Conservation (phyloP, 2,888 invertebrate species). For the Gryllus longicercus region DNA sequence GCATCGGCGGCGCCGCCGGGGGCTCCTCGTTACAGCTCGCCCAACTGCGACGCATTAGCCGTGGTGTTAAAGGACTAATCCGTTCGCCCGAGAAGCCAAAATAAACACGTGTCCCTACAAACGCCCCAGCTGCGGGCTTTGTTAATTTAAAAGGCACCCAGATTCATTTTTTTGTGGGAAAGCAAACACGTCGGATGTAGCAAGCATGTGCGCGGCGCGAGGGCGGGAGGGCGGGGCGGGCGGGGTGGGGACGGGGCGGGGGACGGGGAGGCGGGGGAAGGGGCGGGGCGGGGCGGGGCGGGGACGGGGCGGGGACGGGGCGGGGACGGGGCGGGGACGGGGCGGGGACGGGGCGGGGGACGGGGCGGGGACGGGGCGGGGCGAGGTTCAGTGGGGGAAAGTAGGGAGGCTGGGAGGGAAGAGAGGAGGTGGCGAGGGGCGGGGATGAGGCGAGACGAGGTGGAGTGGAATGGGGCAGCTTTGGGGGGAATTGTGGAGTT, state of each 20-base stretch:
- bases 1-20: not conserved
- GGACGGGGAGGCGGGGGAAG: too few species aligned
- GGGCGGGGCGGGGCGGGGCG: too few species aligned
- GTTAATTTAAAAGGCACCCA: not conserved
- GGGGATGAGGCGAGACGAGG: not conserved
- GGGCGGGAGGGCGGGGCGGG: too few species aligned
- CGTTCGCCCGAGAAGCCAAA: slow-evolving; percentile 6
- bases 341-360: too few species aligned
- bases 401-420: too few species aligned
- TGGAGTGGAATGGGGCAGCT: not conserved
- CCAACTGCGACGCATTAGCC: slow-evolving; percentile 6
- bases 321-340: too few species aligned
- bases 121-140: slow-evolving; percentile 1
- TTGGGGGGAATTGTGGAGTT: not conserved
- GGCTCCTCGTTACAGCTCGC: not conserved
- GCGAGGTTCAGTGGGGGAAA: not conserved
- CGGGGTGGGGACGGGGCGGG: too few species aligned
- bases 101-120: not conserved
- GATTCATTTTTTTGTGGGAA: not conserved
- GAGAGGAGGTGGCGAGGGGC: not conserved
- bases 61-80: not conserved
- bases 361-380: not conserved
- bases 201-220: not conserved
- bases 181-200: not conserved
- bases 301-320: too few species aligned